phyloP scores from a whole-genome alignment of 2,888 invertebrate species.

The Hypselothyrea guttata region DNA sequence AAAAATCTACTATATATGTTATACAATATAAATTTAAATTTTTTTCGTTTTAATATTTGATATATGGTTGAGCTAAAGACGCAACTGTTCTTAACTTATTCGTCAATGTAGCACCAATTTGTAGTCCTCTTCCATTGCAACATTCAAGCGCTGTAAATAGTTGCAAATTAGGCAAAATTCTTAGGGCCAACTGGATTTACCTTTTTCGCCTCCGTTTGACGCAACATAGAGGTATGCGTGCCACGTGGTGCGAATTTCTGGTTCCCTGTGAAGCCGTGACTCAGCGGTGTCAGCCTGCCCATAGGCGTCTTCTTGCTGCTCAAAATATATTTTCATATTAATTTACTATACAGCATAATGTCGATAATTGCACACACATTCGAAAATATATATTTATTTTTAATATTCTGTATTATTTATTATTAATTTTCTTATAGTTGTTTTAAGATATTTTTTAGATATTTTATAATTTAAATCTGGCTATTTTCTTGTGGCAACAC shows the following conservation, averaged over 20 bases:
- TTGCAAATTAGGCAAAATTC: too few relatives aligned
- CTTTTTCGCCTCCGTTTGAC: constrained; percentile 42
- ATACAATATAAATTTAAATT: constrained; percentile 45
- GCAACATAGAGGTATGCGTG: constrained; percentile 40
- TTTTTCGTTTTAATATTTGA: too few relatives aligned
- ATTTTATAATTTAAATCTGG: too few relatives aligned
- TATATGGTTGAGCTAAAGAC: too few relatives aligned
- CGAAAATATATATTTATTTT: too few relatives aligned
- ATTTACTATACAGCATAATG: too few relatives aligned
- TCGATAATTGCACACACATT: too few relatives aligned
- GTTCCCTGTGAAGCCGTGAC: constrained; percentile 24
- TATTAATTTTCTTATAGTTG: too few relatives aligned
- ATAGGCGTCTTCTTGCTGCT: constrained; percentile 27
- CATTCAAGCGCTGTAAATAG: constrained; percentile 36
- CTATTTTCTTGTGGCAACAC: too few relatives aligned
- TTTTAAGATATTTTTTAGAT: too few relatives aligned
- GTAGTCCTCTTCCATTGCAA: constrained; percentile 5
- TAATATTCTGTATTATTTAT: too few relatives aligned
- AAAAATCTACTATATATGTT: constrained; percentile 40
- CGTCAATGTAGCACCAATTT: not conserved
- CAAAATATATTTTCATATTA: too few relatives aligned
- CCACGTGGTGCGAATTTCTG: constrained; percentile 36
- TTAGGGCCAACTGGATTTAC: constrained; percentile 18
- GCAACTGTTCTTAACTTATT: not conserved
- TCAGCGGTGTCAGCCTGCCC: constrained; percentile 16